A percentile compares a stretch with the other conserved stretches of the same genome.
Conservation (phyloP, 2,888 invertebrate species). For the Idaea biselata region DNA sequence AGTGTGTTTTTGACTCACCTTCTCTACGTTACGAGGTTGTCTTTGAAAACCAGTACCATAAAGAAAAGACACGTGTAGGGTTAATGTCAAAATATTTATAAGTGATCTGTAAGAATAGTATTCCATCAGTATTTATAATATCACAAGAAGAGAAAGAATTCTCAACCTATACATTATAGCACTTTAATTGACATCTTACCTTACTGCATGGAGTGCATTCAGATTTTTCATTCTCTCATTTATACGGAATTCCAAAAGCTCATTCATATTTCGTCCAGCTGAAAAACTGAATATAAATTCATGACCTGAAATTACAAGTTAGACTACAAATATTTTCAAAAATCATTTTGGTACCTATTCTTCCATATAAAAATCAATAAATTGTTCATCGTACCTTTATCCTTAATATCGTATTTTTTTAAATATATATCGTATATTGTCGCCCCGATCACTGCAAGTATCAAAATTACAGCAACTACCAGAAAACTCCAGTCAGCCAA, state of each 20-base stretch:
- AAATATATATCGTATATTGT: background rate
- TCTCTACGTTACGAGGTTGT: constrained; percentile 13
- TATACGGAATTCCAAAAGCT: constrained; percentile 4
- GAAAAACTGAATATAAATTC: constrained; percentile 14
- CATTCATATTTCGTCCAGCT: constrained; percentile 10
- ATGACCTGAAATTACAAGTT: constrained; percentile 10
- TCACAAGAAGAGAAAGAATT: no score
- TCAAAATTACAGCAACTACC: background rate
- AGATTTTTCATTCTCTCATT: background rate
- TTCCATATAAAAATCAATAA: background rate
- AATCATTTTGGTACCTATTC: background rate
- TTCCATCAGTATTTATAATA: no score
- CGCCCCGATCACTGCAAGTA: background rate
- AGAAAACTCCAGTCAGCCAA: background rate
- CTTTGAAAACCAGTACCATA: constrained; percentile 3
- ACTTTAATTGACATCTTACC: constrained; percentile 1
- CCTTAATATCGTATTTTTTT: background rate
- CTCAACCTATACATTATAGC: no score
- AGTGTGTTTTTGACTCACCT: constrained; percentile 3
- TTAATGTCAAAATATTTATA: constrained; percentile 7
- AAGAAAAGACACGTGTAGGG: constrained; percentile 4
- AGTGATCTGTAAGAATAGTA: constrained; percentile 8
- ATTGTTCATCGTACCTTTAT: background rate
- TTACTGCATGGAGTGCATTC: constrained; percentile 9
- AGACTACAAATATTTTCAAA: no score